Base-by-base conservation (phyloP, 2,113 vertebrate species). In the Boleophthalmus pectinirostris region DNA sequence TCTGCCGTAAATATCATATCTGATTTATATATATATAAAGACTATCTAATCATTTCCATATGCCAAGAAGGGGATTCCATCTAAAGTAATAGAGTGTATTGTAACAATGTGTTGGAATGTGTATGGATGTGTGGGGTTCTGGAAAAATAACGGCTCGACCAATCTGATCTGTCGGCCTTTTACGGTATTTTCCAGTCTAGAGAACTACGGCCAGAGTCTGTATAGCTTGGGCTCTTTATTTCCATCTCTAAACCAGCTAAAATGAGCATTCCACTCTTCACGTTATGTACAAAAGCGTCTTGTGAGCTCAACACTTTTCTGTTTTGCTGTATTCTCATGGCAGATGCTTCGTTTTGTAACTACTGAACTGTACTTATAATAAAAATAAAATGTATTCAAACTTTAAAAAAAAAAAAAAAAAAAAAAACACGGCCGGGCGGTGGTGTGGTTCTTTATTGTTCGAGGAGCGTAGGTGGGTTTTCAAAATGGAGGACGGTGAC, bases 301-400 rank as follows among this genome's bases (percentile, higher is more conserved):
- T 90, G 93, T 94, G 93, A 93, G 91, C 93, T 93, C 85, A 90
- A 92, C 89, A 90, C 91, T 90, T 88, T 54, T 89, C 83, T 92
- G 89, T 93, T 93, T 94, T 88, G 92, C 92, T 94, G 94, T 94
- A 90, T 91, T 90, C 89, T 93, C 91, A 93, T 94, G 92, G 92
- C 93, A 94, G 93, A 94, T 93, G 93, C 92, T 94, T 94, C 79
- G 92, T 94, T 94, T 94, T 94, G 94, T 94, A 94, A 94, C 93
- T 94, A 94, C 94, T 94, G 94, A 94, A 93, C 93, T 94, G 94
- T 94, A 94, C 94, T 94, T 94, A 94, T 94, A 94, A 94, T 94
- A 94, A 94, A 94, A 94, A 94, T 93, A 94, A 94, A 94, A 94
- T 93, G 93, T 94, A 94, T 94, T 93, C 94, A 92, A 93, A 93